phyloP scores from a whole-genome alignment of 2,888 invertebrate genomes.

The Ypsolopha sequella region DNA sequence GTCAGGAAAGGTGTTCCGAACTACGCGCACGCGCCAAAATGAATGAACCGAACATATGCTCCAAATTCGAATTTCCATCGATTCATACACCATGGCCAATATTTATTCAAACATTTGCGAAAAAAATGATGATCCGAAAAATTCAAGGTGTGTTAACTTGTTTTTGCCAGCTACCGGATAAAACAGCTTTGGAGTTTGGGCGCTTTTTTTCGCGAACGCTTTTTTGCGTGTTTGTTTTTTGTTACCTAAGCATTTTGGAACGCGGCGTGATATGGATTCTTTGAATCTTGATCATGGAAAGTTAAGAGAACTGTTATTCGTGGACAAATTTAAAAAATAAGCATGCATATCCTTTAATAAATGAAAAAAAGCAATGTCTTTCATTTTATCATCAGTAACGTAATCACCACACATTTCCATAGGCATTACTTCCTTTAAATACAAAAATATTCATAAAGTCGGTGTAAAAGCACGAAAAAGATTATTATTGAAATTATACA shows the following conservation, averaged over 20 bases:
- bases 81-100: conserved; percentile 8
- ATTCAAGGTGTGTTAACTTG: conserved; percentile 35
- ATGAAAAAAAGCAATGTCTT: too few relatives aligned
- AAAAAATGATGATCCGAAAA: conserved; percentile 27
- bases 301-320: too few relatives aligned
- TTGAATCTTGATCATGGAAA: not conserved
- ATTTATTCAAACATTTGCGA: conserved; percentile 4
- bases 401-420: too few relatives aligned
- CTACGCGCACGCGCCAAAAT: conserved; percentile 34
- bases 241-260: too few relatives aligned
- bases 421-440: too few relatives aligned
- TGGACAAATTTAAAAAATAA: too few relatives aligned
- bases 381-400: too few relatives aligned
- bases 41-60: conserved; percentile 30
- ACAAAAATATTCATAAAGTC: too few relatives aligned
- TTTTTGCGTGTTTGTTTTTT: not conserved
- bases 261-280: not conserved
- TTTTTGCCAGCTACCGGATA: conserved; percentile 14
- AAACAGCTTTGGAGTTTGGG: conserved; percentile 20
- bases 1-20: conserved; percentile 48
- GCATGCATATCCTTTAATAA: too few relatives aligned
- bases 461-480: too few relatives aligned
- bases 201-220: conserved; percentile 12
- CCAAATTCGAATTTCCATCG: not conserved
- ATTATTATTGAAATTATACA: too few relatives aligned